Conservation (phyloP, 2,888 invertebrate species). For the Choristoneura rosaceana region DNA sequence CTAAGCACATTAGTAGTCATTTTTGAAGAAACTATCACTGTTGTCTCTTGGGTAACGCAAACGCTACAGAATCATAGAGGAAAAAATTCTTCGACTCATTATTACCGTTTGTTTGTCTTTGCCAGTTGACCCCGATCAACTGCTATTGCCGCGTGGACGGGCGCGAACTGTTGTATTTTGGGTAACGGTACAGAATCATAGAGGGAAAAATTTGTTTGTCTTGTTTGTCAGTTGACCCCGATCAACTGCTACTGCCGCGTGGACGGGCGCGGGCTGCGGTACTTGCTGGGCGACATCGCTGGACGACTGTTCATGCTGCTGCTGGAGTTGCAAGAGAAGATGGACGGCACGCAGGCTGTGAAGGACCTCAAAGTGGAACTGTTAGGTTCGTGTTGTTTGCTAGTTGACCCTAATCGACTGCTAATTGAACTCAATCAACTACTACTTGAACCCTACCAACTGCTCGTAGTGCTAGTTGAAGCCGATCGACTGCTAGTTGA, state of each 20-base stretch:
- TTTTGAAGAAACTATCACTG: no score
- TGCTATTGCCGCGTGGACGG: slow-evolving; percentile 98
- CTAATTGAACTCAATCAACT: no score
- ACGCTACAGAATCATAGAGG: no score
- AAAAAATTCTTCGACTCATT: no score
- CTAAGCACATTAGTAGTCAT: no score
- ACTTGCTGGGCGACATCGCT: slow-evolving; percentile 96
- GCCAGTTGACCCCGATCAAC: slow-evolving; percentile 95
- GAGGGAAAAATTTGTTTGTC: neutral
- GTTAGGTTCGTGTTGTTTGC: slow-evolving; percentile 84
- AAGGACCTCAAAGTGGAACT: slow-evolving; percentile 97
- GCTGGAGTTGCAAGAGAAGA: slow-evolving; percentile 92
- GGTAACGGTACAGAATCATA: no score
- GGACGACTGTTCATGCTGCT: slow-evolving; percentile 98
- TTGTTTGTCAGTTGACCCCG: slow-evolving; percentile 90
- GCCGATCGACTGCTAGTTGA: no score
- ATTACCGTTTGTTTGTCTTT: no score
- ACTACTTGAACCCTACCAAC: no score
- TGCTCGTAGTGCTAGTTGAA: no score
- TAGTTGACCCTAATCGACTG: no score
- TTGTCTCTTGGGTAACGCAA: no score
- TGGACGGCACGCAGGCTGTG: slow-evolving; percentile 91
- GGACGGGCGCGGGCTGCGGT: slow-evolving; percentile 95
- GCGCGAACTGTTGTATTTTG: slow-evolving; percentile 93
- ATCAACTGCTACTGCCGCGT: slow-evolving; percentile 98